Evolutionary conservation across 2,888 invertebrate genomes (phyloP), one percentile per base, ranked within the genome.

Genomic region (Tetragonula carbonaria): DNA sequence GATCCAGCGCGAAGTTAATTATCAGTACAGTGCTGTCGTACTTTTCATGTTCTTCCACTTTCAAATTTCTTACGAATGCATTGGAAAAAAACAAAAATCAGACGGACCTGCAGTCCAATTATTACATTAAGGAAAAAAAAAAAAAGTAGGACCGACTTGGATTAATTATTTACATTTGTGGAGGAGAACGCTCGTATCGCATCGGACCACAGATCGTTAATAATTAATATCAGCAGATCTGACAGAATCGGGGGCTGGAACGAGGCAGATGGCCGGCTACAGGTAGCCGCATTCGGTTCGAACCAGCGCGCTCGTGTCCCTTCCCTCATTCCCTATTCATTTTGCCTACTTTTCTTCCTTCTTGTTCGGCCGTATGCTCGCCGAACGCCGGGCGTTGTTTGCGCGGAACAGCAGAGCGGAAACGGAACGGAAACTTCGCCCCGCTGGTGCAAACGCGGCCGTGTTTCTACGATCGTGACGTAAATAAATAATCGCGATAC

Each of bases 401-500:
- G 57, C 76, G 65, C 73, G 55, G 55, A 59, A 59, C 72, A 72
- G 21, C 72, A 50, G 23, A 28, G 45, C 45, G 45, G 45, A 51
- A 28, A 11, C 45, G 45, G 45, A 51, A 21, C 50, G 14, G 75
- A 65, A 74, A 73, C 63, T 75, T 53, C 45, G 45, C 45, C 45
- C 45, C 45, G 79, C 65, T 21, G 68, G 28, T 21, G 18, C 38
- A 53, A 62, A 23, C 51, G 45, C 70, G 66, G 33, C 80, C 68
- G 59, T 84, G 85, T 84, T 75, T 70, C 78, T 76, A 78, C 79
- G 82, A 78, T 78, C 74, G 78, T 45, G 74, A 66, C 68, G 74
- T 89, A 89, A 89, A 90, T 89, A 89, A 89, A 84, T 88, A 87
- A 90, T 90, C 81, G 82, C 75, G 74, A 85, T 76, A 79, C 80